phyloP scores from a whole-genome alignment of 2,797 vertebrate species.

The Kryptopterus vitreolus region DNA sequence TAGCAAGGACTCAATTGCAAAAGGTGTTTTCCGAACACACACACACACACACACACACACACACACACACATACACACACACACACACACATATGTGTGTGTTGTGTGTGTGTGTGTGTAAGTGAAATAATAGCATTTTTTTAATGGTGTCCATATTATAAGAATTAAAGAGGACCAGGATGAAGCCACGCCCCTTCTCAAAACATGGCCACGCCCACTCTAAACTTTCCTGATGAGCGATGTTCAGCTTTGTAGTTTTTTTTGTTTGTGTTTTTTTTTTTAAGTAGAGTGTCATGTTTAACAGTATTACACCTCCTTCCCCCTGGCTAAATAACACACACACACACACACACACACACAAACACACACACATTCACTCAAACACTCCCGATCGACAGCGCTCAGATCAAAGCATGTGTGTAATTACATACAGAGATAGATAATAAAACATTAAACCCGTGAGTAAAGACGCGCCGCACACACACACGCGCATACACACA shows the following conservation, averaged over 20 bases:
- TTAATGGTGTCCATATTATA: not conserved
- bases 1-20: slow-evolving; percentile 48
- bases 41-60: not conserved
- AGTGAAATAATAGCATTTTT: too few relatives aligned
- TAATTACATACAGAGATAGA: slow-evolving; percentile 5
- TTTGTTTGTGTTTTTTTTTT: too few relatives aligned
- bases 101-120: too few relatives aligned
- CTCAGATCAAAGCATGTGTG: slow-evolving; percentile 16
- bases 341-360: not conserved
- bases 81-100: too few relatives aligned
- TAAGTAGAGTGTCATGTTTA: not conserved
- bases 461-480: slow-evolving; percentile 19
- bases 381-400: not conserved
- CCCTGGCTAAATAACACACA: slow-evolving; percentile 16
- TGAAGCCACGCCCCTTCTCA: not conserved
- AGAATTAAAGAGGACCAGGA: not conserved
- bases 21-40: slow-evolving; percentile 9
- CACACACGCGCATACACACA: slow-evolving; percentile 1
- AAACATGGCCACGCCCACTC: not conserved
- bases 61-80: not conserved
- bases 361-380: not conserved
- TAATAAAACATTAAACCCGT: slow-evolving; percentile 20
- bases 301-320: slow-evolving; percentile 21
- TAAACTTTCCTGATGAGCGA: not conserved
- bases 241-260: not conserved